A percentile compares a stretch with the other conserved stretches of the same genome.
phyloP scores from a whole-genome alignment of 2,888 invertebrate genomes.

The Neocrepidodera transversa region DNA sequence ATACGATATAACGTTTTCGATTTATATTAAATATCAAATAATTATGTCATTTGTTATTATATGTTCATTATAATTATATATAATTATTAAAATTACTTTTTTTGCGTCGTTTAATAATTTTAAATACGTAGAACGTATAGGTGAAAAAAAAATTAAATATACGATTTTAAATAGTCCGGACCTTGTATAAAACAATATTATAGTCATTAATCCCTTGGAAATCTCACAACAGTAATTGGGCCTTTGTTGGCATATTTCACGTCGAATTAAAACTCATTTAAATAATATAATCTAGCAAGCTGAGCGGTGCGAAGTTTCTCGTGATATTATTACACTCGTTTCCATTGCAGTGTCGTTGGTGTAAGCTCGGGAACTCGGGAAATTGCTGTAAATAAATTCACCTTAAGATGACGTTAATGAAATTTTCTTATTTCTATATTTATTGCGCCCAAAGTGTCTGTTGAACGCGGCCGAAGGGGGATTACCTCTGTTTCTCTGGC shows the following conservation, averaged over 20 bases:
- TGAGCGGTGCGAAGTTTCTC: slow-evolving; percentile 50
- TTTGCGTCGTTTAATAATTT: too few relatives aligned
- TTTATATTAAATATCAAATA: too few relatives aligned
- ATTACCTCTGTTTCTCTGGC: slow-evolving; percentile 36
- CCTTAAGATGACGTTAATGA: slow-evolving; percentile 67
- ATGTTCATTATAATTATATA: too few relatives aligned
- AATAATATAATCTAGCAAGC: slow-evolving; percentile 56
- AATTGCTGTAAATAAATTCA: slow-evolving; percentile 65
- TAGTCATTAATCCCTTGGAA: slow-evolving; percentile 47
- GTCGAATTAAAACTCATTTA: slow-evolving; percentile 59
- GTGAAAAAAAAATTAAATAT: too few relatives aligned
- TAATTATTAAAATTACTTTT: too few relatives aligned
- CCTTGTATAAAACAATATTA: slow-evolving; percentile 46
- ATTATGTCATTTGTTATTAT: too few relatives aligned
- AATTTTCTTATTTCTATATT: slow-evolving; percentile 64
- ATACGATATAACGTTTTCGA: too few relatives aligned
- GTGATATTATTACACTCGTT: slow-evolving; percentile 56
- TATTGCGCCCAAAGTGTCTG: slow-evolving; percentile 57
- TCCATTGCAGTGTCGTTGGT: slow-evolving; percentile 52
- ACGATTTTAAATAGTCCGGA: not conserved
- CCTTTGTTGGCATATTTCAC: slow-evolving; percentile 53
- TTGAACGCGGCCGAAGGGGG: slow-evolving; percentile 46
- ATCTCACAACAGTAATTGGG: slow-evolving; percentile 54
- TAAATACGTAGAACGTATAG: too few relatives aligned
- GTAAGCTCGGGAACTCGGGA: slow-evolving; percentile 60